Evolutionary conservation across 2,797 vertebrate genomes (phyloP).

Genomic region (Falco peregrinus): DNA sequence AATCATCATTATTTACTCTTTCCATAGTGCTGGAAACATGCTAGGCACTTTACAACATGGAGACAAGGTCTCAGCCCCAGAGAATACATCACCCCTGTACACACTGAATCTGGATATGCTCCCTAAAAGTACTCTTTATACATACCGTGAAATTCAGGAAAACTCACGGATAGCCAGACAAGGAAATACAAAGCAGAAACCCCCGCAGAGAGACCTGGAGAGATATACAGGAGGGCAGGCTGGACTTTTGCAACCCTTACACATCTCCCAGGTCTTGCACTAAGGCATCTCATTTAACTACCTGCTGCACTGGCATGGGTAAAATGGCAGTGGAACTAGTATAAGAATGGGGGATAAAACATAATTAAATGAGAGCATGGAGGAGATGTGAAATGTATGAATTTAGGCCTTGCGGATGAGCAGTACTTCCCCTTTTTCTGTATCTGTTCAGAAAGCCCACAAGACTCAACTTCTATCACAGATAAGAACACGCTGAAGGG

Average conservation of each 20-base stretch:
- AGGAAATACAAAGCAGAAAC: not conserved
- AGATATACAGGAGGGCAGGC: not conserved
- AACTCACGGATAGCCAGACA: not conserved
- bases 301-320: rapidly evolving
- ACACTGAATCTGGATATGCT: not conserved
- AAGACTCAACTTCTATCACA: not conserved
- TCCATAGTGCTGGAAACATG: not conserved
- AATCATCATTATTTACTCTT: not conserved
- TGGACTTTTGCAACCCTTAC: no score
- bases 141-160: rapidly evolving
- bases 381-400: not conserved
- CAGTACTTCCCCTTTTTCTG: not conserved
- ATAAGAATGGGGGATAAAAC: not conserved
- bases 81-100: rapidly evolving
- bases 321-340: rapidly evolving
- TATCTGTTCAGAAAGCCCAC: not conserved
- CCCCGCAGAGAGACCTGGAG: rapidly evolving
- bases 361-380: rapidly evolving
- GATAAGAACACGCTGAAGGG: not conserved
- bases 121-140: not conserved
- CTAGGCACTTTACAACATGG: not conserved
- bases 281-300: rapidly evolving
- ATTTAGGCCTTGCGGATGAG: rapidly evolving
- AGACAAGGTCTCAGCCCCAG: not conserved
- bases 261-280: not conserved